Evolutionary conservation across 2,797 vertebrate genomes (phyloP), one percentile per base, ranked within the genome.

Genomic region (Phoxinus dragarum): DNA sequence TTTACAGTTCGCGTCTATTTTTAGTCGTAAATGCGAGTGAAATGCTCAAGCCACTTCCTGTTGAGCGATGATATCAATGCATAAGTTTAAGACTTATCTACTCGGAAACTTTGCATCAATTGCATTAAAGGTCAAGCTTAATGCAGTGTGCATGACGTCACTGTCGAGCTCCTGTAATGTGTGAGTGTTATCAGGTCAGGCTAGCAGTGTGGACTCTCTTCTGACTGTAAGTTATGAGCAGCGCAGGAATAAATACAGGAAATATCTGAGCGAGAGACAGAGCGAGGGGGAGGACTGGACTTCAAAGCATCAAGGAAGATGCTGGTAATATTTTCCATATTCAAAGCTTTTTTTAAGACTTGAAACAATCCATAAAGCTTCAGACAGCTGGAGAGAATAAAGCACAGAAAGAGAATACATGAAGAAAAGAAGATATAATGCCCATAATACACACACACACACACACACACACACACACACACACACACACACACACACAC

Each of bases 241-340:
- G 93, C 93, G 88, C 89, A 84, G 31, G 73, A 94, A 93, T 85
- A 87, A 95, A 95, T 93, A 94, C 94, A 95, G 94, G 93, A 94
- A 94, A 95, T 94, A 92, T 90, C 93, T 80, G 94, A 86, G 86
- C 88, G 80, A 73, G 14, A 66, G 61, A 34, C 61, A 34, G 61
- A 66, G 71, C 61, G 80, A 88, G 91, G 93, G 91, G 91, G 90
- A 88, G 88, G 86, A 89, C 84, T 88, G 88, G 90, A 69, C 47
- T 78, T 84, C 3, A 81, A 80, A 89, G 90, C 92, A 89, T 93
- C 91, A 91, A 93, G 94, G 92, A 95, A 91, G 93, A 94, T 93
- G 91, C 90, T 93, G 93, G 93, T 96, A 96, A 96, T 96, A 93
- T 94, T 95, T 96, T 96, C 96, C 95, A 96, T 94, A 96, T 96